Evolutionary conservation across 1,140 invertebrate genomes (phyloP).

Genomic region (Cotesia typhae): DNA sequence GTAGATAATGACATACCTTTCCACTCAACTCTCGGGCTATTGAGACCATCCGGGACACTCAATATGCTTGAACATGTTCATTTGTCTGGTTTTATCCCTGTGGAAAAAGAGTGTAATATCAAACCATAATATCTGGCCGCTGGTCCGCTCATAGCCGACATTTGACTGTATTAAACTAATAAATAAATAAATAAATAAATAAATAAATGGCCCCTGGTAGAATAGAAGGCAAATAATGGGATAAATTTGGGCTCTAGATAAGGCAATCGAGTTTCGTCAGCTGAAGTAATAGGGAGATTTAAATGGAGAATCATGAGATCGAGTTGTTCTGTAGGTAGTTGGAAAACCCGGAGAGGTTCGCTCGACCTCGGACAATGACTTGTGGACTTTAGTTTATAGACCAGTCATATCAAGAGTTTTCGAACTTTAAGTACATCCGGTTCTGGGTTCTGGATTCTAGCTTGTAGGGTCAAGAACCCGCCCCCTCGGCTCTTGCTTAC

Average conservation of each 20-base stretch:
- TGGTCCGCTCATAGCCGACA: too few relatives aligned
- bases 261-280: too few relatives aligned
- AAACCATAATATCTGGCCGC: too few relatives aligned
- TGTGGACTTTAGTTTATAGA: background rate
- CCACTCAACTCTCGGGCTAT: background rate
- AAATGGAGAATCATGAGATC: background rate
- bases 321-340: background rate
- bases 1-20: background rate
- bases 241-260: too few relatives aligned
- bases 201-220: too few relatives aligned
- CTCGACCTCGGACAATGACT: background rate
- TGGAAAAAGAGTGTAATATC: background rate
- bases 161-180: too few relatives aligned
- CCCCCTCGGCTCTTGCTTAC: too few relatives aligned
- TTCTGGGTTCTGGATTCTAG: background rate
- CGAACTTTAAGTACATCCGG: background rate
- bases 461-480: too few relatives aligned
- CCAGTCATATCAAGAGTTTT: background rate
- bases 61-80: constrained; percentile 1
- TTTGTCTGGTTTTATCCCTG: background rate
- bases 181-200: too few relatives aligned
- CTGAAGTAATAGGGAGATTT: too few relatives aligned
- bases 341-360: background rate
- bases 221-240: too few relatives aligned
- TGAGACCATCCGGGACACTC: constrained; percentile 28